Conservation (phyloP, 2,113 vertebrate genomes). For the Progne subis region DNA sequence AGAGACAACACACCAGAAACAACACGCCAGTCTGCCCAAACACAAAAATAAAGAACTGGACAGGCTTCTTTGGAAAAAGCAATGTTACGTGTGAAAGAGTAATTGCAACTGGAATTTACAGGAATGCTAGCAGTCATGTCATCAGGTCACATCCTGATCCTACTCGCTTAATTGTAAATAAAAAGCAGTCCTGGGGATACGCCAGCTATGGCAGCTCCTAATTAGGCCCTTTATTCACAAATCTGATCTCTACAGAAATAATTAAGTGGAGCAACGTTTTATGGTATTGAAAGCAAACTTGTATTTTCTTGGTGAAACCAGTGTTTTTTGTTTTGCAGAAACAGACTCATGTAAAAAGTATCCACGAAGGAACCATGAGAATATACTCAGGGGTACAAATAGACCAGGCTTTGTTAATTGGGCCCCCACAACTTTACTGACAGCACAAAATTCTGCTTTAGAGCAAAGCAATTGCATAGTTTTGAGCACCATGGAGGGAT, state of each 20-base stretch:
- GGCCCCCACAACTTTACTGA: background rate
- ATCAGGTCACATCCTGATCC: conserved; percentile 19
- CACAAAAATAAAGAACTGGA: conserved; percentile 25
- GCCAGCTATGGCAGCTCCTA: background rate
- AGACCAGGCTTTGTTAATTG: background rate
- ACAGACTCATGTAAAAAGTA: conserved; percentile 39
- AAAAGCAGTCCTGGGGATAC: background rate
- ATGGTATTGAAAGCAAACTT: conserved; percentile 6
- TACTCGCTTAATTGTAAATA: background rate
- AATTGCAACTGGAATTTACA: conserved; percentile 25
- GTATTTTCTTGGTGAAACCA: conserved; percentile 23
- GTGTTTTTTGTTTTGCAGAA: conserved; percentile 21
- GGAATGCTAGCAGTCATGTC: conserved; percentile 18
- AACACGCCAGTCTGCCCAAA: background rate
- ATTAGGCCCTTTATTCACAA: conserved; percentile 1
- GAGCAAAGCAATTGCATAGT: background rate
- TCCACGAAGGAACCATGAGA: background rate
- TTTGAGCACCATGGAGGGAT: background rate
- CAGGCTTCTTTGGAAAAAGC: conserved; percentile 24
- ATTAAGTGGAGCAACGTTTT: background rate
- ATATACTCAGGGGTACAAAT: background rate
- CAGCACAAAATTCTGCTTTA: background rate
- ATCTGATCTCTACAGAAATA: conserved; percentile 1
- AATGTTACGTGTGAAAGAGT: background rate
- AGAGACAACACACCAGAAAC: conserved; percentile 33